Conservation (phyloP, 1,140 invertebrate species). For the Aradophagus sp. region DNA sequence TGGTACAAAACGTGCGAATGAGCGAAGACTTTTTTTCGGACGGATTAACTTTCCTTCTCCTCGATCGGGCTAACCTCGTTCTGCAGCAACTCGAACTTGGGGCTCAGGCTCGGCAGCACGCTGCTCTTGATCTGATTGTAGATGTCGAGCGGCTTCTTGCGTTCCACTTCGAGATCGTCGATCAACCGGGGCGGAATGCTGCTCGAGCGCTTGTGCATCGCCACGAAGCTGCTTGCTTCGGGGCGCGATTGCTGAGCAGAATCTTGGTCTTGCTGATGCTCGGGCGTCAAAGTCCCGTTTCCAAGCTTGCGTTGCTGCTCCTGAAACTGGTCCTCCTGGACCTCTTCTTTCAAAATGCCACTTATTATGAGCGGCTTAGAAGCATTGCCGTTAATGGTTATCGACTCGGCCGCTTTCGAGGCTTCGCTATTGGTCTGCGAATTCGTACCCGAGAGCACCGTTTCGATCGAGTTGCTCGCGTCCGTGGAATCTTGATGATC, state of each 20-base stretch:
- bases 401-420: conserved; percentile 61
- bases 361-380: conserved; percentile 79
- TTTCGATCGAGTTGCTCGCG: conserved; percentile 63
- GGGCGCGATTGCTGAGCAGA: conserved; percentile 30
- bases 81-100: conserved; percentile 71
- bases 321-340: conserved; percentile 70
- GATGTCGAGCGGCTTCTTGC: conserved; percentile 70
- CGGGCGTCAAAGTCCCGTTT: conserved; percentile 68
- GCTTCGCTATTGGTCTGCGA: conserved; percentile 65
- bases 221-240: conserved; percentile 64
- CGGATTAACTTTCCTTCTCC: conserved; percentile 73
- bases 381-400: conserved; percentile 60
- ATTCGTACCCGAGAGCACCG: conserved; percentile 67
- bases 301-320: conserved; percentile 72
- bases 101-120: conserved; percentile 67
- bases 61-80: conserved; percentile 74
- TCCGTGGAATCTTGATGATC: conserved; percentile 66
- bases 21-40: conserved; percentile 51
- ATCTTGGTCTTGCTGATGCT: conserved; percentile 53
- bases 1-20: conserved; percentile 34
- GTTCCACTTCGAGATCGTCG: conserved; percentile 67
- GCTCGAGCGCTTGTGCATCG: conserved; percentile 67
- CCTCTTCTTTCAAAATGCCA: conserved; percentile 79
- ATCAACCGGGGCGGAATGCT: conserved; percentile 71
- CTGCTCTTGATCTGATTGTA: conserved; percentile 73